Conservation (phyloP, 37 sponge, comb jelly and placozoan species). For the Bolinopsis microptera region DNA sequence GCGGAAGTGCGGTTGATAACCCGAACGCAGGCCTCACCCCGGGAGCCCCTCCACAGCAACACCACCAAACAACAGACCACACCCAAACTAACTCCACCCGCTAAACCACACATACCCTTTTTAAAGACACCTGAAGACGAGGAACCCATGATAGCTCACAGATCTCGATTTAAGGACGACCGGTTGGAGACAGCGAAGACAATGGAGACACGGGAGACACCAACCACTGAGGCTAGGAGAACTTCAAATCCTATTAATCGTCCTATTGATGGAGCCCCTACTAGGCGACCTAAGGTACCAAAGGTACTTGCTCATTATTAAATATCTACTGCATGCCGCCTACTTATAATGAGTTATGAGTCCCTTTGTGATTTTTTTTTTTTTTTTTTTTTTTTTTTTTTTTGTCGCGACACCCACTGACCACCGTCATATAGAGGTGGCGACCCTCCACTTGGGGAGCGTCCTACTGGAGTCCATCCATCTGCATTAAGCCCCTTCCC, state of each 20-base stretch:
- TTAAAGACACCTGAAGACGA: constrained; percentile 15
- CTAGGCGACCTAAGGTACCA: constrained; percentile 63
- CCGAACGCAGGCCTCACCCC: neutral
- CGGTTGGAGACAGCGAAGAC: neutral
- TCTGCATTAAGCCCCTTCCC: too few relatives aligned
- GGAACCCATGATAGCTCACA: neutral
- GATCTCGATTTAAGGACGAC: neutral
- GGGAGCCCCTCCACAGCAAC: neutral
- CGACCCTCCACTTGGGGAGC: too few relatives aligned
- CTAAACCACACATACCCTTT: neutral
- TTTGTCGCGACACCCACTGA: too few relatives aligned
- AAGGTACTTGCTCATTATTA: constrained; percentile 63
- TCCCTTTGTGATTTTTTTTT: too few relatives aligned
- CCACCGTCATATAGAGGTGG: too few relatives aligned
- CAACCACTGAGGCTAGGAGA: neutral
- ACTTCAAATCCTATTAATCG: constrained; percentile 7
- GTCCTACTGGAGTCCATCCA: too few relatives aligned
- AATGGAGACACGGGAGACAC: neutral
- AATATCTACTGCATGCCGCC: too few relatives aligned
- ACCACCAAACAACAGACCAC: neutral
- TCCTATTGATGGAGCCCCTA: constrained; percentile 59
- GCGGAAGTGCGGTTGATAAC: neutral
- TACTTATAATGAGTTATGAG: too few relatives aligned
- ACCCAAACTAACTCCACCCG: neutral
- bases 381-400: too few relatives aligned